Evolutionary conservation across 2,888 invertebrate genomes (phyloP).

Genomic region (Lithophane socia): DNA sequence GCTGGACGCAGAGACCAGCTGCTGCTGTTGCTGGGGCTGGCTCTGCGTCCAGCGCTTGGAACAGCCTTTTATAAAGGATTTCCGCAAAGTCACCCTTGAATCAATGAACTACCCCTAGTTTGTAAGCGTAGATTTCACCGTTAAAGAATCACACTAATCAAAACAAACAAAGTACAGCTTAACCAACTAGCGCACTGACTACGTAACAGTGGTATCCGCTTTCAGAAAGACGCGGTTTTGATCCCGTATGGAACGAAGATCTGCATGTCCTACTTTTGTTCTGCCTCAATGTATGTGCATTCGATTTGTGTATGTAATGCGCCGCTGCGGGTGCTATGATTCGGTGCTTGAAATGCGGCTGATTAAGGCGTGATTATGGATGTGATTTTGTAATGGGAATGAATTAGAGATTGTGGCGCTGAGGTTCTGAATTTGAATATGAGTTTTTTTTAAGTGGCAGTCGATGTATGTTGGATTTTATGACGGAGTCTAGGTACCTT

Average conservation of each 20-base stretch:
- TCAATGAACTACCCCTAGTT: too few species aligned
- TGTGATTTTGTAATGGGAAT: conserved; percentile 45
- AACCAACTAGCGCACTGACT: conserved; percentile 32
- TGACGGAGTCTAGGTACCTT: too few species aligned
- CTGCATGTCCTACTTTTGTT: conserved; percentile 61
- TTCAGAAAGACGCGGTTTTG: conserved; percentile 47
- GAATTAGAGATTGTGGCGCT: conserved; percentile 30
- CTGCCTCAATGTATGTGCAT: conserved; percentile 57
- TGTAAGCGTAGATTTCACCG: background rate
- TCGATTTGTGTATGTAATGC: conserved; percentile 57
- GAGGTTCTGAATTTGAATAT: conserved; percentile 38
- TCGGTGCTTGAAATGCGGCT: conserved; percentile 49
- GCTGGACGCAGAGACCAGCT: too few species aligned
- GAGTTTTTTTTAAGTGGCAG: background rate
- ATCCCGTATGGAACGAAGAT: conserved; percentile 41
- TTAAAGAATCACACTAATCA: conserved; percentile 3
- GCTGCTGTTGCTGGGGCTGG: too few species aligned
- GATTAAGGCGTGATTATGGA: conserved; percentile 44
- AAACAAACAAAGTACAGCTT: conserved; percentile 57
- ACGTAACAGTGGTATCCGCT: conserved; percentile 39
- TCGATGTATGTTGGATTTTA: too few species aligned
- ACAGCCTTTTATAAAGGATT: too few species aligned
- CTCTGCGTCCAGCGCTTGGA: too few species aligned
- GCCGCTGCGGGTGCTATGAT: conserved; percentile 20
- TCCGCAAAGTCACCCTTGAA: too few species aligned